phyloP scores from a whole-genome alignment of 64 coral and sea anemone genomes.

The Stichodactyla mertensii region DNA sequence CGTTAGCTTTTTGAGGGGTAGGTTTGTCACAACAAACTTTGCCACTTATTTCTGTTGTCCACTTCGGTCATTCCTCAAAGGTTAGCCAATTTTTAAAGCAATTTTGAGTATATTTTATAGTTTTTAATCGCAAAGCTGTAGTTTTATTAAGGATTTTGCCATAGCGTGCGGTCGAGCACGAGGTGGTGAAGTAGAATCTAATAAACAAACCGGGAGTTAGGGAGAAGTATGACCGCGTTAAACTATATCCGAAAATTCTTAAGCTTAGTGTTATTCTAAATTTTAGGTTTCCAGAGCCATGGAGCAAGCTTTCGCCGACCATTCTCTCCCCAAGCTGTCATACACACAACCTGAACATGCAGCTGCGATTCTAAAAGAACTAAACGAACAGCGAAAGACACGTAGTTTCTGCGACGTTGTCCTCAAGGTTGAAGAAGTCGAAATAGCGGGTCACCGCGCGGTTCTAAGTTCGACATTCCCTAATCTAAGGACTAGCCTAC shows the following conservation, averaged over 20 bases:
- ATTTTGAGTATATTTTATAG: neutral
- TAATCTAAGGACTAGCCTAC: conserved; percentile 37
- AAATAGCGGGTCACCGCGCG: conserved; percentile 64
- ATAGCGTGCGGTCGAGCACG: neutral
- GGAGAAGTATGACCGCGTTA: neutral
- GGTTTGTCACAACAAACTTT: conserved; percentile 4
- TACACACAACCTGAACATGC: conserved; percentile 11
- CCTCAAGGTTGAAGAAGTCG: conserved; percentile 52
- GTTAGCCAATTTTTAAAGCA: neutral
- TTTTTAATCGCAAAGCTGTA: neutral
- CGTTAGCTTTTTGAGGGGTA: neutral
- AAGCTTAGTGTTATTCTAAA: neutral
- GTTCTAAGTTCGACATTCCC: conserved; percentile 64
- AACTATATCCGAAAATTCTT: neutral
- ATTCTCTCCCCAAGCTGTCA: conserved; percentile 14
- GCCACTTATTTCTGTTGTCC: neutral
- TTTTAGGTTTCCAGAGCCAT: conserved; percentile 24
- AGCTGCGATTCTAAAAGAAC: conserved; percentile 21
- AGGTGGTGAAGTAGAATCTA: neutral
- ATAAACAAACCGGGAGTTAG: neutral
- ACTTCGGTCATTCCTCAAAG: neutral
- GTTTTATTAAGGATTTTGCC: neutral
- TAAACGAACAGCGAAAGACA: conserved; percentile 78
- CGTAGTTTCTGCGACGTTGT: conserved; percentile 65
- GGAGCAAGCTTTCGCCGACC: neutral